Evolutionary conservation across 2,113 vertebrate genomes (phyloP).

Genomic region (Lamprotornis superbus): DNA sequence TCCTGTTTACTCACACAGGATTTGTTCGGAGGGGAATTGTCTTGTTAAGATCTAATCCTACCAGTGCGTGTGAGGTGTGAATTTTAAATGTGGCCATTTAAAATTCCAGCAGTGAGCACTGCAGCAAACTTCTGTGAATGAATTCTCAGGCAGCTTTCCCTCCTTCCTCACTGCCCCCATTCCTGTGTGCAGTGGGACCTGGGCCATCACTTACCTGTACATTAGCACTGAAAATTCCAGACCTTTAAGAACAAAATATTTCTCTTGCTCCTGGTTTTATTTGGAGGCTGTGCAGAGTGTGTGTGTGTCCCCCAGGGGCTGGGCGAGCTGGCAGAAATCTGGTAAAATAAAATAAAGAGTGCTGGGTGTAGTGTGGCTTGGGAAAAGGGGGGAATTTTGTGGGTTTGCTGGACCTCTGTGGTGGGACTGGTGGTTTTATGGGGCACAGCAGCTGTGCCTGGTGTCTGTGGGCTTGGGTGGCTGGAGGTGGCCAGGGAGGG

Average conservation of each 20-base stretch:
- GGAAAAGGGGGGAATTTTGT: not conserved
- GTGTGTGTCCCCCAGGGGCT: not conserved
- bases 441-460: not conserved
- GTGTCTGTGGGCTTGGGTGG: not conserved
- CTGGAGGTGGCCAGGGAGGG: not conserved
- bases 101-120: conserved; percentile 22
- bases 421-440: not conserved
- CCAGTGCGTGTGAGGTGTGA: not conserved
- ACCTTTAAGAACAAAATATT: not conserved
- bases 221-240: not conserved
- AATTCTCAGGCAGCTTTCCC: not conserved
- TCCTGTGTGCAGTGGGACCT: not conserved
- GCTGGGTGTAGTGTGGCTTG: fast-evolving
- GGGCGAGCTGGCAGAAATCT: not conserved
- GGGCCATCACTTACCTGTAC: not conserved
- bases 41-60: conserved; percentile 15
- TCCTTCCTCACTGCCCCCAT: not conserved
- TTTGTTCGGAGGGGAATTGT: conserved; percentile 33
- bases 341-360: fast-evolving
- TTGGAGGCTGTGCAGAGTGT: not conserved
- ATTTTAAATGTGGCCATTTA: not conserved
- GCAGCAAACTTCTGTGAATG: not conserved
- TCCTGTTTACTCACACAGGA: conserved; percentile 54
- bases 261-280: not conserved
- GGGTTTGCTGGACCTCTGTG: not conserved